Base-by-base conservation (phyloP, 2,888 invertebrate species). In the Ophion ventricosus region DNA sequence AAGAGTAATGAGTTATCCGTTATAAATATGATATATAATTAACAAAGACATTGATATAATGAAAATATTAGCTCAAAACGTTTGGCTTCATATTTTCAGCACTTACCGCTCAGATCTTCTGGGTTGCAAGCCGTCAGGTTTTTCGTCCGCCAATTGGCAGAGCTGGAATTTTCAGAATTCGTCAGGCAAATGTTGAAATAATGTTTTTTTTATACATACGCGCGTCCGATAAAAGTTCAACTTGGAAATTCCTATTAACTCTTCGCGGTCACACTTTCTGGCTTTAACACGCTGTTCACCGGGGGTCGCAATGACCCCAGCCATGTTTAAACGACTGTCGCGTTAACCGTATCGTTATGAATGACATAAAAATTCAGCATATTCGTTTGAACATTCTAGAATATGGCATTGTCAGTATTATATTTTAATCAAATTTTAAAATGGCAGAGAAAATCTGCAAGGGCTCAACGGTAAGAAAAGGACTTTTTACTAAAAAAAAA, bases 81-180 rank as follows among this genome's bases (percentile, higher is more conserved):
- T 49, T 49, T 49, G 49, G 49, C 17, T 17, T 0, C 54, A 61
- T 63, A 56, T 35, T 75, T 57, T 61, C 35, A 11, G 3, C 14
- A 82, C 87, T 88, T 86, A 91, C 91, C 85, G 88, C 87, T 89
- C 90, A 70, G 89, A 88, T 88, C 87, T 87, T 87, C 85, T 84
- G 73, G 87, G 82, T 87, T 88, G 86, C 70, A 86, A 87, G 77
- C 76, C 80, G 85, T 86, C 81, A 73, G 88, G 87, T 75, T 86
- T 87, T 64, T 79, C 88, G 64, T 89, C 89, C 49, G 87, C 87
- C 82, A 88, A 88, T 86, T 89, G 87, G 64, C 82, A 75, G 49
- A 88, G 83, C 86, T 85, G 56, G 54, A 86, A 61, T 49, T 49
- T 1, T 49, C 14, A 49, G 17, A 14, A 3, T 49, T 17, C 1